Base-by-base conservation (phyloP, 1,140 invertebrate genomes). In the Eumaeus atala region DNA sequence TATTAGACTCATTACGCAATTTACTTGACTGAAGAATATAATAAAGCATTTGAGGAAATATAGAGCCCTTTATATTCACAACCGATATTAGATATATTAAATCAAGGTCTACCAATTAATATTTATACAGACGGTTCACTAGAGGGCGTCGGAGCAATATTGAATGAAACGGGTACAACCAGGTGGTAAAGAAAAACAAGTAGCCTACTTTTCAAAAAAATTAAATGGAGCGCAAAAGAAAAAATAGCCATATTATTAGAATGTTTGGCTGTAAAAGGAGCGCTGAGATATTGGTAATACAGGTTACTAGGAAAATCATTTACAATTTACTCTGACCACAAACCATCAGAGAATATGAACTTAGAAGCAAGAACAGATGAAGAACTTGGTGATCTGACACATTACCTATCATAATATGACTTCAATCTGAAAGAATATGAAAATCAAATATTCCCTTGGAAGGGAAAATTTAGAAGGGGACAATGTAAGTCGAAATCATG, bases 61-160 rank as follows among this genome's bases (percentile, higher is more conserved):
- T 12, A 42, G 9, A 42, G 17, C 1, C 6, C 14, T 7, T 12
- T 42, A 42, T 53, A 37, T 18, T 42, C 37, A 33, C 17, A 42
- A 53, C 51, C 51, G 10, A 53, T 53, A n/a, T 17, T 53, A 42
- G 36, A 44, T 9, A 53, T 53, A 11, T 53, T 53, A 12, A 18
- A 53, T 38, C 51, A 36, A 42, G 37, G 42, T 1, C 18, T 40
- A 18, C 51, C 51, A 6, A 53, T 53, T 21, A n/a, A 53, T 21
- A 53, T 44, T 28, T 53, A 53, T 11, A 53, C 51, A 3, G 51
- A 53, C 11, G 51, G 36, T n/a, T 16, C 12, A 2, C 12, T 42
- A 4, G 11, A 42, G n/a, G 40, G 40, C 17, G 17, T 42, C 9
- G 40, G 40, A 3, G 40, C 40, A 8, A 42, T 42, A 1, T 42